Evolutionary conservation across 2,888 invertebrate species (phyloP), one percentile per base, ranked within the genome.

Genomic region (Mythimna lalbum): DNA sequence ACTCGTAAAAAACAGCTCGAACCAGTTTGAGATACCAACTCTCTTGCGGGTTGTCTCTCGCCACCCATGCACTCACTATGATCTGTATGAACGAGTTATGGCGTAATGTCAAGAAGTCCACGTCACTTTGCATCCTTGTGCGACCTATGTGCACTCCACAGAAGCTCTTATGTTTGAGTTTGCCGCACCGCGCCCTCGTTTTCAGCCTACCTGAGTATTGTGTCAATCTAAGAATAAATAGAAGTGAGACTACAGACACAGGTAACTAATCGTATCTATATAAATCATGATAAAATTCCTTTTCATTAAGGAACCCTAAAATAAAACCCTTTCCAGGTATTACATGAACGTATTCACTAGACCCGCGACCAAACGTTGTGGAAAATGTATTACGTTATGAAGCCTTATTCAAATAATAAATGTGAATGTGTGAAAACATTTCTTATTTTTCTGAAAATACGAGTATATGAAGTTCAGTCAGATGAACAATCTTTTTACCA

Each of bases 351-450:
- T 72, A 79, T 79, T 80, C 63, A 55, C 78, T 52, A 69, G 60
- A 61, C 36, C 43, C 27, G 63, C 50, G 56, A 61, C 57, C 73
- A 80, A 81, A 73, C 79, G 69, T 78, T 55, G 73, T 59, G 80
- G 82, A 81, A 81, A 80, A 80, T 62, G 73, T 78, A 73, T 81
- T 63, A 81, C 77, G 67, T 72, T 81, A 66, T 73, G 79, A 73
- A 72, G 50, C 62, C 73, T 73, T 78, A 66, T 80, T 77, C 61
- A 77, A 81, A 73, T 81, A 65, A 63, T 73, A 77, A 73, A 77
- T 81, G 77, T 53, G 66, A 61, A 80, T 53, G 62, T 64, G 72
- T 56, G 67, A 81, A 81, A 63, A 77, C 72, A 77, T 81, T 77
- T 79, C 49, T 59, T 69, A 57, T 75, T 69, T 64, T 78, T 72